Evolutionary conservation across 2,797 vertebrate species (phyloP).

Genomic region (Enteromius unitaeniatus): DNA sequence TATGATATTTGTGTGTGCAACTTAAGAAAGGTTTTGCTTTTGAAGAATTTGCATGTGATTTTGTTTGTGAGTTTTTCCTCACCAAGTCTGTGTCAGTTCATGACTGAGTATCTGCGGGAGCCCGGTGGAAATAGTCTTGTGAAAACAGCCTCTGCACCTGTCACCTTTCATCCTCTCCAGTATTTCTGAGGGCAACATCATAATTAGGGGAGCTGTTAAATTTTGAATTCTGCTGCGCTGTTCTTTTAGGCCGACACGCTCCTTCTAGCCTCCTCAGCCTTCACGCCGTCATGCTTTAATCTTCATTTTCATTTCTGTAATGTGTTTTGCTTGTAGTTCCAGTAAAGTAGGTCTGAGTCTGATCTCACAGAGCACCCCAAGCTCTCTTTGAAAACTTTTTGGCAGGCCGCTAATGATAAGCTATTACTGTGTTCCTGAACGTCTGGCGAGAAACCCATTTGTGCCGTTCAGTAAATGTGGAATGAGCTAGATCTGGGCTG

Average conservation of each 20-base stretch:
- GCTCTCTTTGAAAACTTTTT: constrained; percentile 57
- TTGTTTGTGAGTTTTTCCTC: constrained; percentile 33
- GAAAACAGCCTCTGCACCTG: constrained; percentile 51
- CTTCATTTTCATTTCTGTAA: constrained; percentile 56
- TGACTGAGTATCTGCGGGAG: constrained; percentile 3
- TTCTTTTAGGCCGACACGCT: constrained; percentile 45
- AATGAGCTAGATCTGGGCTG: constrained; percentile 25
- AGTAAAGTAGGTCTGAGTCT: constrained; percentile 55
- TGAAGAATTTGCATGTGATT: constrained; percentile 20
- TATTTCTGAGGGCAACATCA: constrained; percentile 52
- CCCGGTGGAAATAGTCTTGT: constrained; percentile 44
- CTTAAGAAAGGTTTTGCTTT: background rate
- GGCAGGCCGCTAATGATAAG: constrained; percentile 48
- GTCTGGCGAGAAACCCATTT: constrained; percentile 41
- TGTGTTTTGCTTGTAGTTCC: constrained; percentile 60
- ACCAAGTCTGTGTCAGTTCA: constrained; percentile 16
- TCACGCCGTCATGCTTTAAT: constrained; percentile 49
- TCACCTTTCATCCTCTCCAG: constrained; percentile 59
- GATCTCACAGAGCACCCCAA: constrained; percentile 45
- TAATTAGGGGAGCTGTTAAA: constrained; percentile 62
- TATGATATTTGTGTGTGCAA: background rate
- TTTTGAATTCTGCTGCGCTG: constrained; percentile 55
- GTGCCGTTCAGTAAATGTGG: constrained; percentile 32
- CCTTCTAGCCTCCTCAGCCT: constrained; percentile 42
- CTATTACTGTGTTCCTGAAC: constrained; percentile 49